Evolutionary conservation across 2,888 invertebrate species (phyloP).

Genomic region (Drosophila lacicola): DNA sequence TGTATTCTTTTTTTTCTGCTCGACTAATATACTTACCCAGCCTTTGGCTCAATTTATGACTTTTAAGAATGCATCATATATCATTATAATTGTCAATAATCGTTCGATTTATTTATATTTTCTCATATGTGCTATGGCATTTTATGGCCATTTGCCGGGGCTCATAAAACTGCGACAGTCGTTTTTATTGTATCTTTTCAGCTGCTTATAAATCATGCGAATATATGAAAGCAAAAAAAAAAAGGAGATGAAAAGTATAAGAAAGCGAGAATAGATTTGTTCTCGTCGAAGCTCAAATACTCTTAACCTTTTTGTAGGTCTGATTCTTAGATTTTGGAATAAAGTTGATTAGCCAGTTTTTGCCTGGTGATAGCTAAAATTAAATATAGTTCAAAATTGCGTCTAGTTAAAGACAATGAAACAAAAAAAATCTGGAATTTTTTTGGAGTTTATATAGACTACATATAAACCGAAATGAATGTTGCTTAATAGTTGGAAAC

Average conservation of each 20-base stretch:
- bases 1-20: constrained; percentile 3
- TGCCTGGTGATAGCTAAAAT: too few species aligned
- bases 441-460: too few species aligned
- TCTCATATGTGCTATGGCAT: constrained; percentile 73
- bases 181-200: constrained; percentile 70
- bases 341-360: too few species aligned
- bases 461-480: too few species aligned
- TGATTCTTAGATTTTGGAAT: neutral
- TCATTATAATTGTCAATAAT: constrained; percentile 81
- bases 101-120: constrained; percentile 82
- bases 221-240: constrained; percentile 49
- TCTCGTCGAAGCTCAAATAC: constrained; percentile 1
- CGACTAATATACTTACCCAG: constrained; percentile 46
- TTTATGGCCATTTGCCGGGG: constrained; percentile 75
- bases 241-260: constrained; percentile 2
- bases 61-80: constrained; percentile 78
- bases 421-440: too few species aligned
- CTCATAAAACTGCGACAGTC: constrained; percentile 78
- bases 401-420: too few species aligned
- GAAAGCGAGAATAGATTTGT: neutral
- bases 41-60: constrained; percentile 66
- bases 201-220: constrained; percentile 75
- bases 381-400: too few species aligned
- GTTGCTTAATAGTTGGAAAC: too few species aligned
- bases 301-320: neutral